These are phyloP conservation scores for Agrotis ipsilon DNA, from an alignment of 2,888 invertebrate genomes.

Conservation along the genomic window DNA sequence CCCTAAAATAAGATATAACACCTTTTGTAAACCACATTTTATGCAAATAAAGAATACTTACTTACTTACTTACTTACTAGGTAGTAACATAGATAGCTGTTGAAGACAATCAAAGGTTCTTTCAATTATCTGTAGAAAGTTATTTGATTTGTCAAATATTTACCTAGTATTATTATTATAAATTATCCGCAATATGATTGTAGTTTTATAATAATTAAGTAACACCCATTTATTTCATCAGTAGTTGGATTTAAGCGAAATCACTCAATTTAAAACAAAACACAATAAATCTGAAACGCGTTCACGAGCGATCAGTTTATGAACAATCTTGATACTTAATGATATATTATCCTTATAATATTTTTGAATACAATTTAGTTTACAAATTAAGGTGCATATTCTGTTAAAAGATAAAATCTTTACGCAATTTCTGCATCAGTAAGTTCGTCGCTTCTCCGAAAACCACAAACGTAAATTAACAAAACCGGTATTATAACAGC, in stretches of 20 bases:
- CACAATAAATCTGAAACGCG: background rate
- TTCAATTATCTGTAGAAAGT: too few relatives aligned
- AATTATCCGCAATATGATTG: background rate
- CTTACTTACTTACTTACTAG: too few relatives aligned
- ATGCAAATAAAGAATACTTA: too few relatives aligned
- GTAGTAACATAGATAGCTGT: too few relatives aligned
- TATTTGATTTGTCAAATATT: too few relatives aligned
- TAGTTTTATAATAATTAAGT: background rate
- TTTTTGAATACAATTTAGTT: background rate
- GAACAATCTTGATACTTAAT: background rate
- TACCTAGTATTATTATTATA: too few relatives aligned
- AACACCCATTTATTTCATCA: too few relatives aligned
- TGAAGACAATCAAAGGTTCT: too few relatives aligned
- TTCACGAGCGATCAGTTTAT: too few relatives aligned
- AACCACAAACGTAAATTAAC: background rate
- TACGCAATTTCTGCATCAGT: background rate
- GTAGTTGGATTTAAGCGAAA: too few relatives aligned
- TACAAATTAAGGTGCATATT: background rate
- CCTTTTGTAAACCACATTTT: too few relatives aligned
- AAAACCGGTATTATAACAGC: slow-evolving; percentile 7
- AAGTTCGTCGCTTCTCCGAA: slow-evolving; percentile 20
- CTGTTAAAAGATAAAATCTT: background rate
- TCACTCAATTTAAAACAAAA: background rate
- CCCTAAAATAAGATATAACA: too few relatives aligned
- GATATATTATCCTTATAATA: background rate